phyloP scores from a whole-genome alignment of 2,113 vertebrate genomes.

The Hyla sarda region DNA sequence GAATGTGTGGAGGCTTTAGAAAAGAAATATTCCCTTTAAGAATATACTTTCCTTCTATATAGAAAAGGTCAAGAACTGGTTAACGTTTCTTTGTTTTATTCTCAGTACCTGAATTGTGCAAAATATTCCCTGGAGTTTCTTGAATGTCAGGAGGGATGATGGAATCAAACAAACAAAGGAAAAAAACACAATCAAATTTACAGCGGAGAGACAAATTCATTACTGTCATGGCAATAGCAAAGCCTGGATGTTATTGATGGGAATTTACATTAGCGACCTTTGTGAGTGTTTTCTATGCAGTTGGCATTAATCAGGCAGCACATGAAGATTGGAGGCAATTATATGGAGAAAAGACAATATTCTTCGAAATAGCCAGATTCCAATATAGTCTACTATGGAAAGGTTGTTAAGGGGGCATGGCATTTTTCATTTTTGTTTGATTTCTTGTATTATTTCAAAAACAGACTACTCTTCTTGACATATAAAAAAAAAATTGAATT shows the following conservation, averaged over 20 bases:
- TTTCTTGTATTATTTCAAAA: neutral
- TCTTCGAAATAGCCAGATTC: neutral
- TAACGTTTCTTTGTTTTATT: constrained; percentile 15
- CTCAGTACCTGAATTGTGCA: neutral
- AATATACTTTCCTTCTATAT: neutral
- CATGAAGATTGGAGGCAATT: neutral
- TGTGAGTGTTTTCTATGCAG: neutral
- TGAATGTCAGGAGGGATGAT: constrained; percentile 47
- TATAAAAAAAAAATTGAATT: no score
- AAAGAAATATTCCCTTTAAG: neutral
- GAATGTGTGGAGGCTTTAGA: neutral
- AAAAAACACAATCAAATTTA: constrained; percentile 46
- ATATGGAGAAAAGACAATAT: neutral
- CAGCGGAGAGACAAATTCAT: constrained; percentile 43
- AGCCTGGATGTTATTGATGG: constrained; percentile 23
- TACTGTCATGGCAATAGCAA: constrained; percentile 30
- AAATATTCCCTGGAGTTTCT: constrained; percentile 26
- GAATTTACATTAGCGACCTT: constrained; percentile 39
- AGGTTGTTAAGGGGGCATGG: neutral
- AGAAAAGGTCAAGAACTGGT: constrained; percentile 20
- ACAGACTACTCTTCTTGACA: no score
- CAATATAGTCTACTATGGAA: neutral
- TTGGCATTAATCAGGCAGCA: constrained; percentile 34
- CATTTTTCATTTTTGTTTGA: neutral
- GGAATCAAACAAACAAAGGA: constrained; percentile 43